Evolutionary conservation across 2,888 invertebrate genomes (phyloP).

Genomic region (Graphium colonna): DNA sequence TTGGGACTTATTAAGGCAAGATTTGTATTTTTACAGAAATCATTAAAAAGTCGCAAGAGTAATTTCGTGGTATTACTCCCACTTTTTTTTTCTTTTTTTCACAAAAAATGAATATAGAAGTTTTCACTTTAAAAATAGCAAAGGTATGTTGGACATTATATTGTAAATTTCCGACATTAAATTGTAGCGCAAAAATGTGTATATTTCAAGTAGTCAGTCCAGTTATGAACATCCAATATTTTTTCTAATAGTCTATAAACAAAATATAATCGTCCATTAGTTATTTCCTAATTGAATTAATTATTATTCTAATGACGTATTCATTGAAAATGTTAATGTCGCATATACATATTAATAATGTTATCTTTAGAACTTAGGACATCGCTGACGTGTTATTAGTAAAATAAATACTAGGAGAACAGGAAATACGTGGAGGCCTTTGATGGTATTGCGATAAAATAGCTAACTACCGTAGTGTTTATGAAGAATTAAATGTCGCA

Average conservation of each 20-base stretch:
- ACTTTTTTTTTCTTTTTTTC: too few species aligned
- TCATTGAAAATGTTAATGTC: slow-evolving; percentile 8
- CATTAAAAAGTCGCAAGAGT: too few species aligned
- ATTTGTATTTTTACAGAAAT: too few species aligned
- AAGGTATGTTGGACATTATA: too few species aligned
- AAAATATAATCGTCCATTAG: neutral
- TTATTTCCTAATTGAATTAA: neutral
- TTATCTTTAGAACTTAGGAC: slow-evolving; percentile 3
- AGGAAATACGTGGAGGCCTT: neutral
- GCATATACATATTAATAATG: slow-evolving; percentile 2
- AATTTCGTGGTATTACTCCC: too few species aligned
- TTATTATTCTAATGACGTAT: neutral
- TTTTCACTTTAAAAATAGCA: too few species aligned
- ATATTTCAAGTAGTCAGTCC: too few species aligned
- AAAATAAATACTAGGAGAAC: neutral
- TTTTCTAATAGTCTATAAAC: neutral
- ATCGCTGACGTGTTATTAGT: slow-evolving; percentile 5
- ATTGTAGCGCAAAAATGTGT: too few species aligned
- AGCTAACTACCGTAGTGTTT: neutral
- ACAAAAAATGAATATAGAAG: too few species aligned
- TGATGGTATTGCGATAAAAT: slow-evolving; percentile 10
- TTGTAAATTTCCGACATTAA: too few species aligned
- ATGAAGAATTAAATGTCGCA: slow-evolving; percentile 12
- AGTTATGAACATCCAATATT: neutral
- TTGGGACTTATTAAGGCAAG: too few species aligned